Evolutionary conservation across 2,888 invertebrate genomes (phyloP), one percentile per base, ranked within the genome.

Genomic region (Chrysolina oricalcia): DNA sequence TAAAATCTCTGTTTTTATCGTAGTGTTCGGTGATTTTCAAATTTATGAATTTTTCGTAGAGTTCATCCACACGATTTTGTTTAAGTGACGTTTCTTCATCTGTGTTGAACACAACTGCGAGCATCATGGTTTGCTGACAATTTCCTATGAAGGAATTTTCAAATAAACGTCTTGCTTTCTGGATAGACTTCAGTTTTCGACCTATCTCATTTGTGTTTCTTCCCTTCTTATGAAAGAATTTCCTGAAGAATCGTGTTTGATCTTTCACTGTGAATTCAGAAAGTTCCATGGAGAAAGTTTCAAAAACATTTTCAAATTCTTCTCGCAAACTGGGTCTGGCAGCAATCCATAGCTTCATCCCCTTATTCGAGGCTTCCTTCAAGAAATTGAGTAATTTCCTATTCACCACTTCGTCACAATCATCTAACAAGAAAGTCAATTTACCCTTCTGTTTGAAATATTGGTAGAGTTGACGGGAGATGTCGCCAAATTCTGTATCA

Each of bases 81-180:
- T 21, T 53, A 4, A 40, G 13, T 21, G 50, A 1, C 2, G 8
- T 35, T 27, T 59, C 35, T 65, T 43, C 35, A 41, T 71, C 41
- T n/a, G 21, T 13, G 21, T 71, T 35, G 13, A 71, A 75, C 15
- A 75, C 66, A 72, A 64, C 70, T 13, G 66, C 66, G 10, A 75
- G 27, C 75, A 75, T 75, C 72, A 75, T 72, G 8, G 75, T 75
- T 70, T 75, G 75, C 64, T 75, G 75, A 43, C 72, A 75, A 17
- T 65, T 70, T 19, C 75, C 75, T 43, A 75, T 72, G 56, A 69
- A 70, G 0, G 75, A 75, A 50, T 65, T 68, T 64, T 71, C 59
- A 2, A 75, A 43, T 53, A 17, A 40, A 4, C 63, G 43, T 21
- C 62, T 68, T 11, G 43, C 56, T n/a, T 40, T 67, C 1, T 75